Conservation (phyloP, 2,888 invertebrate genomes). For the Thereva nobilitata region DNA sequence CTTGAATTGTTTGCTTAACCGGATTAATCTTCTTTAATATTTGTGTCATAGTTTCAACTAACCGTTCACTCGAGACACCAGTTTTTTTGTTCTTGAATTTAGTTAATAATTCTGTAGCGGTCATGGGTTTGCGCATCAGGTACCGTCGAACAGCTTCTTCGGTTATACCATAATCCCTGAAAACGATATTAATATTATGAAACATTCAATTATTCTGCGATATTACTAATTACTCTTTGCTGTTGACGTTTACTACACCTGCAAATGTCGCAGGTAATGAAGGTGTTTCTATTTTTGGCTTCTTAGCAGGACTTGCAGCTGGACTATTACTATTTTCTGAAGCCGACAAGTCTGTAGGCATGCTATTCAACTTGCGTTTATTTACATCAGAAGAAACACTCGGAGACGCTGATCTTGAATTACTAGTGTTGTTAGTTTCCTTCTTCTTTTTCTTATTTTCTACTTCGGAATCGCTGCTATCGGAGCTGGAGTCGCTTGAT, state of each 20-base stretch:
- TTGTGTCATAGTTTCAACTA: conserved; percentile 92
- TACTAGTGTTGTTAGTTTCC: conserved; percentile 58
- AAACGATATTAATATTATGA: conserved; percentile 23
- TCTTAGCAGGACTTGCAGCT: conserved; percentile 55
- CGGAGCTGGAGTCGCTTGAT: conserved; percentile 74
- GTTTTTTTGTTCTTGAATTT: conserved; percentile 95
- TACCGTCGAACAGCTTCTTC: conserved; percentile 95
- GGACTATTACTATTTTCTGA: conserved; percentile 58
- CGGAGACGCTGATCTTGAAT: conserved; percentile 59
- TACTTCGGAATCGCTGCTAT: conserved; percentile 71
- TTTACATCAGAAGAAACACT: conserved; percentile 49
- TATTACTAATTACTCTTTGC: conserved; percentile 52
- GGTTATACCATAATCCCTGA: conserved; percentile 84
- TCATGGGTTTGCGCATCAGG: conserved; percentile 95
- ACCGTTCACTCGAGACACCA: conserved; percentile 84
- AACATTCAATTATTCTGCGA: neutral
- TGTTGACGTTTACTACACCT: conserved; percentile 53
- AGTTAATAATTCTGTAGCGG: conserved; percentile 90
- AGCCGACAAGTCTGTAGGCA: conserved; percentile 56
- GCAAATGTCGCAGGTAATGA: conserved; percentile 56
- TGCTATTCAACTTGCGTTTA: conserved; percentile 54
- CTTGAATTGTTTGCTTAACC: conserved; percentile 86
- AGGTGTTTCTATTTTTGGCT: conserved; percentile 52
- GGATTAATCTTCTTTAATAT: conserved; percentile 95
- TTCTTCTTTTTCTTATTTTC: conserved; percentile 64